Base-by-base conservation (phyloP, 1,140 invertebrate species). In the Anoplolepis gracilipes region DNA sequence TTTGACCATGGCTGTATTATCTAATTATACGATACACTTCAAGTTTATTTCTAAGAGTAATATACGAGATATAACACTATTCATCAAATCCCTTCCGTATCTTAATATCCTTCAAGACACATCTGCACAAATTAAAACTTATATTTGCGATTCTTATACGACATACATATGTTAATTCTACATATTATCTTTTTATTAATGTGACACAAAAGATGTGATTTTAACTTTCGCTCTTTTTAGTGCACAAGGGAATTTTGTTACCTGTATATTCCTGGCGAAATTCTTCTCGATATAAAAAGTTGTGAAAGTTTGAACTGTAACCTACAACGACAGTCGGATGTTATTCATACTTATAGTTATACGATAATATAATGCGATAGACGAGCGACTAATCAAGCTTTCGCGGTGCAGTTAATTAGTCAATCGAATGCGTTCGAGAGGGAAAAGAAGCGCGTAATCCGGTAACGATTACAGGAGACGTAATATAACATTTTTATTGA, bases 281-380 rank as follows among this genome's bases (percentile, higher is more conserved):
- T 82, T 59, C 78, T 57, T 7, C 13, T 13, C 25, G 36, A 42
- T 28, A n/a, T 33, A 81, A 72, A 73, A 82, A 82, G 13, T 82
- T 82, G 78, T 82, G 78, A 82, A 82, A 82, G 78, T 82, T 79
- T 82, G 67, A 82, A 82, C 78, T 82, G 67, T 82, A 82, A 82
- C 78, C 78, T 61, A 59, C 67, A 25, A 42, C 25, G 53, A 70
- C 65, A 57, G 36, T 70, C 67, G 8, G 36, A 36, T 42, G 78
- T 72, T 81, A 81, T 53, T 73, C 36, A 81, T 19, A 22, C 65
- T 49, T 13, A 36, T 13, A 39, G 36, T 73, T 70, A 36, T 30
- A 30, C 13, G n/a, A 39, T 73, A 73, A 73, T 82, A 39, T 61
- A 61, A 73, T 82, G 28, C 36, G 49, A 19, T 4, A n/a, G 19